phyloP scores from a whole-genome alignment of 2,797 vertebrate species.

The Premnoplex brunnescens region DNA sequence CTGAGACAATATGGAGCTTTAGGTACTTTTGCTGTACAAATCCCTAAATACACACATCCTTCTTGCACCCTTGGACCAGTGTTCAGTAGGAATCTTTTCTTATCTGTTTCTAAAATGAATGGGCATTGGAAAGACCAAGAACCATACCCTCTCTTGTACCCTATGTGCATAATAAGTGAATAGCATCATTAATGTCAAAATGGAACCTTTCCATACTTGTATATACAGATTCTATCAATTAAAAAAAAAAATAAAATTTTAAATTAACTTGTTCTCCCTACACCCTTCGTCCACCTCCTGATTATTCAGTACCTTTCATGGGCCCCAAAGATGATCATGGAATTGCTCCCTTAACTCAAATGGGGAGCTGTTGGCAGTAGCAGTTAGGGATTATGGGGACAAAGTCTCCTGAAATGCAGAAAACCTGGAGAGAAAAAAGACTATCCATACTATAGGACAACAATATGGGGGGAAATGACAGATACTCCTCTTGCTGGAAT shows the following conservation, averaged over 20 bases:
- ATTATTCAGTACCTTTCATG: not conserved
- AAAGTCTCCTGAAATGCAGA: not conserved
- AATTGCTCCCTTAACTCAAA: not conserved
- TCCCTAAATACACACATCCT: not conserved
- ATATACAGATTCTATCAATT: not conserved
- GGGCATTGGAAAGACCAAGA: not conserved
- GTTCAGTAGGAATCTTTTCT: not conserved
- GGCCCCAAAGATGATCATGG: not conserved
- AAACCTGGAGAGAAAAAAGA: not conserved
- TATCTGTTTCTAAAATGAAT: not conserved
- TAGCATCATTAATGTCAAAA: not conserved
- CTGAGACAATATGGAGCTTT: not conserved
- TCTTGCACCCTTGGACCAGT: not conserved
- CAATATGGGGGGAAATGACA: not conserved
- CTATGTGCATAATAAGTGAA: not conserved
- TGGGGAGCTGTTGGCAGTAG: not conserved
- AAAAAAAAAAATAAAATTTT: not conserved
- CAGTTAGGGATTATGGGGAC: not conserved
- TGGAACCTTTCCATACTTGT: not conserved
- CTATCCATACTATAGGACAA: accelerated
- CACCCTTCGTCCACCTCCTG: not conserved
- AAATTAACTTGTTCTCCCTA: not conserved
- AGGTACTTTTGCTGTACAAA: not conserved
- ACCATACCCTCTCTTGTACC: not conserved
- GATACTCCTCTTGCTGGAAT: not conserved